A percentile compares a stretch with the other conserved stretches of the same genome.
Conservation (phyloP, 2,113 vertebrate species). For the Hippocampus guttulatus region DNA sequence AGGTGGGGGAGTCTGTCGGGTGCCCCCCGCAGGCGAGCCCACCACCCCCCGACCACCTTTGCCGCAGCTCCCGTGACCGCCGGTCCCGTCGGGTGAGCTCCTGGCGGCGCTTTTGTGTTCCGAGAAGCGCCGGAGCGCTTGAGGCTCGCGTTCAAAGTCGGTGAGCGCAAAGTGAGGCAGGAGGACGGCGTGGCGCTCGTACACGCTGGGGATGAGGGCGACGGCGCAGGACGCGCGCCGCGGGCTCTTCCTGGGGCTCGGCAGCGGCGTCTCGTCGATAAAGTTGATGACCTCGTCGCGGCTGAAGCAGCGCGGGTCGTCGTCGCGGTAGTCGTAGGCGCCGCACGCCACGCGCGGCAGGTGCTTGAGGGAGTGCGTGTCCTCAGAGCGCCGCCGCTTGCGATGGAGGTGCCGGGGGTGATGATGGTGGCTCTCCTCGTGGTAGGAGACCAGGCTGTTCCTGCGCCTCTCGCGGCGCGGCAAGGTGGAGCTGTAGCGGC, state of each 20-base stretch:
- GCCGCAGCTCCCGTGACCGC: constrained; percentile 23
- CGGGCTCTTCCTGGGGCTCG: constrained; percentile 74
- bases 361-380: constrained; percentile 75
- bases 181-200: constrained; percentile 57
- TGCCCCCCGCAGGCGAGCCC: constrained; percentile 36
- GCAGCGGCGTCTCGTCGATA: constrained; percentile 76
- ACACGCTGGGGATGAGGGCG: constrained; percentile 72
- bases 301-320: constrained; percentile 75
- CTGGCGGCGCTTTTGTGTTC: constrained; percentile 60
- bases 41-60: constrained; percentile 41
- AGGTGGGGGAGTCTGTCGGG: constrained; percentile 41
- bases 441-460: constrained; percentile 74
- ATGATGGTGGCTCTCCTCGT: constrained; percentile 72
- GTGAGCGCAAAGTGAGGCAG: constrained; percentile 78
- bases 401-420: constrained; percentile 62
- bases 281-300: constrained; percentile 80
- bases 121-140: constrained; percentile 67
- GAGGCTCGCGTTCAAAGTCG: constrained; percentile 82
- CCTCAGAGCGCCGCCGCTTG: constrained; percentile 79
- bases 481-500: constrained; percentile 77
- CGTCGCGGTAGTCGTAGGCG: constrained; percentile 62
- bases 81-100: neutral
- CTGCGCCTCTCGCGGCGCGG: constrained; percentile 72
- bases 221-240: constrained; percentile 69
- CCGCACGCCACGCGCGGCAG: constrained; percentile 56